Percentiles rank a stretch among this genome's conserved stretches.
Evolutionary conservation across 2,113 vertebrate genomes (phyloP).

Genomic region (Pseudorectes ferrugineus): DNA sequence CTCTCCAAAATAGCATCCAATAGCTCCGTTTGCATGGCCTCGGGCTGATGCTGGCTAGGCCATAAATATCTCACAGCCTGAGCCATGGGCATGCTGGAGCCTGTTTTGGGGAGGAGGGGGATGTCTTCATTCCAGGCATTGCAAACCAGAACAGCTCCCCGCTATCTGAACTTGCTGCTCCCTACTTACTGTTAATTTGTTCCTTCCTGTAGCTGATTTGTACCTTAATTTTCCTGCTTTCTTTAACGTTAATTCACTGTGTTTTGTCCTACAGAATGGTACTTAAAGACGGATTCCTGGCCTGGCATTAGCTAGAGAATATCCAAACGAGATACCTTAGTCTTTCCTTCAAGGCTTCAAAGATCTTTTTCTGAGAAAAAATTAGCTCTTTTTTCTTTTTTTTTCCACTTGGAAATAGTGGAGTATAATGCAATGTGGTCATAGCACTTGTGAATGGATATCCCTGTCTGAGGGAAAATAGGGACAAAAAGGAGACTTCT

Average conservation of each 20-base stretch:
- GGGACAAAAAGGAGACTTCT: not conserved
- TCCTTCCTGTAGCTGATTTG: slow-evolving; percentile 14
- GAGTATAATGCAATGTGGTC: not conserved
- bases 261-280: not conserved
- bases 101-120: not conserved
- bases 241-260: not conserved
- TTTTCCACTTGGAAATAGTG: not conserved
- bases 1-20: not conserved
- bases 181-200: slow-evolving; percentile 16
- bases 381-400: not conserved
- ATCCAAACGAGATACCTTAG: not conserved
- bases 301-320: not conserved
- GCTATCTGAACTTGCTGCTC: slow-evolving; percentile 23
- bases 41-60: not conserved
- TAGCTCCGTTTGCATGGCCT: not conserved
- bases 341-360: not conserved
- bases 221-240: not conserved
- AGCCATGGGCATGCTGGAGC: not conserved
- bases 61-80: slow-evolving; percentile 19
- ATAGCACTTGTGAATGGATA: not conserved
- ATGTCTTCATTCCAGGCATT: slow-evolving; percentile 20
- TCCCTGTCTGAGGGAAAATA: not conserved
- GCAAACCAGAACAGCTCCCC: not conserved
- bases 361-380: not conserved
- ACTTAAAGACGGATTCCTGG: not conserved